Conservation (phyloP, 2,797 vertebrate species). For the Girardinus metallicus region DNA sequence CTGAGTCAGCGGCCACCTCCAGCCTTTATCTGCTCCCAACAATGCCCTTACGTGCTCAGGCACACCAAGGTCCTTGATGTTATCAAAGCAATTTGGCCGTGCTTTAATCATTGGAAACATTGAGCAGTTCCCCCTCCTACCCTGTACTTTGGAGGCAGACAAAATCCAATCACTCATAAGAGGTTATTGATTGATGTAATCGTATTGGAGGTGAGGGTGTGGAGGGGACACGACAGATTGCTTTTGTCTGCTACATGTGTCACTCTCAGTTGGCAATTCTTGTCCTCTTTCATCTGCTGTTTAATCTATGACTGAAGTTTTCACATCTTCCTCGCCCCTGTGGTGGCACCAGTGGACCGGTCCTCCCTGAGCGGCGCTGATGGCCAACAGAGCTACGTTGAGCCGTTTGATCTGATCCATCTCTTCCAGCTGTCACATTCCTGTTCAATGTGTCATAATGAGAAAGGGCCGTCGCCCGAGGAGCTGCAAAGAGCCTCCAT, state of each 20-base stretch:
- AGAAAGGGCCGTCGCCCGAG: not conserved
- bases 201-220: conserved; percentile 81
- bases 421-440: conserved; percentile 27
- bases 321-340: conserved; percentile 45
- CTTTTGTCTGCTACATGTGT: conserved; percentile 83
- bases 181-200: conserved; percentile 88
- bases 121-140: conserved; percentile 63
- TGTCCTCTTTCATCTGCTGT: conserved; percentile 81
- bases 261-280: conserved; percentile 73
- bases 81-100: conserved; percentile 84
- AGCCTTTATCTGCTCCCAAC: conserved; percentile 69
- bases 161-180: conserved; percentile 87
- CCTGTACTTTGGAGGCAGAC: conserved; percentile 72
- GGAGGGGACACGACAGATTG: conserved; percentile 81
- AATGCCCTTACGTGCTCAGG: conserved; percentile 75
- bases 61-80: conserved; percentile 85
- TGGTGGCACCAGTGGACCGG: not conserved
- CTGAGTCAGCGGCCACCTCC: conserved; percentile 33
- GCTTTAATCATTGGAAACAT: conserved; percentile 88
- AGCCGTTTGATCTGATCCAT: conserved; percentile 38
- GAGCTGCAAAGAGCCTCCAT: not conserved
- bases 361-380: conserved; percentile 1
- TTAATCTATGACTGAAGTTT: conserved; percentile 75
- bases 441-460: conserved; percentile 16
- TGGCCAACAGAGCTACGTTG: conserved; percentile 20